Evolutionary conservation across 2,888 invertebrate genomes (phyloP), one percentile per base, ranked within the genome.

Genomic region (Bellardia pandia): DNA sequence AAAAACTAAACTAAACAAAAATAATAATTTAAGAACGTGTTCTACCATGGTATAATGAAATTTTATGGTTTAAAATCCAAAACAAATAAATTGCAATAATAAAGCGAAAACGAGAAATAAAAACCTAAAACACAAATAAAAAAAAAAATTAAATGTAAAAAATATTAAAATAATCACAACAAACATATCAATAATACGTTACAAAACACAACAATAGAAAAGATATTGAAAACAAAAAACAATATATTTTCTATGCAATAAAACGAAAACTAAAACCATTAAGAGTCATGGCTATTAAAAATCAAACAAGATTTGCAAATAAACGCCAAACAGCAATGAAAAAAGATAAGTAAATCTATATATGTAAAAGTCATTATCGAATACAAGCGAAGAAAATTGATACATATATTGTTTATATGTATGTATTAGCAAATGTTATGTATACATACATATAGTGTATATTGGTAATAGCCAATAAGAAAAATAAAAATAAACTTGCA

Each of bases 21-120:
- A 23, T 37, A 71, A 42, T 23, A 51, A 42, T 64, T 48, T 53
- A 9, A 72, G 77, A 77, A 79, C 51, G 74, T 79, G 51, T 53
- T 69, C 53, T 56, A 3, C 51, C 68, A 30, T 33, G 14, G 14
- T 16, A 45, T 62, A 79, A 85, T 75, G 42, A 62, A 56, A 53
- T 78, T 68, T 82, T 79, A 79, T 79, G 45, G 79, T 14, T 33
- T 23, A 75, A 53, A 60, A 69, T 37, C 11, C 45, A 30, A n/a
- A 85, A 60, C 37, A 58, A 80, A 75, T 60, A 81, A 76, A 76
- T 56, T 53, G 14, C n/a, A 76, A 51, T 80, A 68, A 76, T 14
- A 69, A 60, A 78, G 23, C 16, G 9, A 68, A 42, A 62, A 51
- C 0, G 2, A 8, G 42, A 23, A 75, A 62, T 62, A 51, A 40